Base-by-base conservation (phyloP, 1,140 invertebrate species). In the Drosophila melanica region DNA sequence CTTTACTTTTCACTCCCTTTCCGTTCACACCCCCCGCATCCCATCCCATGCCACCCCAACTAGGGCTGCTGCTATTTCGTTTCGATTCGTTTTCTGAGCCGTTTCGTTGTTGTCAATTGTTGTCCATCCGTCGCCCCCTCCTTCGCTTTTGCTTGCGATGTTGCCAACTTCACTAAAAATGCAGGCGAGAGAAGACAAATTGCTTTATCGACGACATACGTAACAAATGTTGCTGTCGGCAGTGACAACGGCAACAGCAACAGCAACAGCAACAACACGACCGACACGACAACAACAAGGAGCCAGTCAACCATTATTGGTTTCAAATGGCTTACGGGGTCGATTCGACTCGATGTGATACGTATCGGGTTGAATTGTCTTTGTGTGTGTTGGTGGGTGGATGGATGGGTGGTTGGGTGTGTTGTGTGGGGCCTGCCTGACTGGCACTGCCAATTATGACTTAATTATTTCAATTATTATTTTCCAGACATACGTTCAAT, bases 161-260 rank as follows among this genome's bases (percentile, higher is more conserved):
- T 63, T 67, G 71, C 47, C 58, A 64, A 60, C 57, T 79, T 60
- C 53, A 70, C 79, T 69, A 77, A 79, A 79, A 89, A 75, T 89
- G 84, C 84, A 90, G 80, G 84, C 84, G 67, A 74, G 84, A 89
- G 79, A 89, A 89, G 84, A 89, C 85, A 89, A 89, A 89, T 89
- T 89, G 84, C 84, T 89, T 89, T 89, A 89, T 89, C 84, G 85
- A 89, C 85, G 79, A 89, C 84, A 89, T 89, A 89, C 84, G 84
- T 87, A 87, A 87, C 84, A 87, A 87, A 87, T 87, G 84, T 87
- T 89, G 84, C 84, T 89, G 84, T 87, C 84, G 84, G 84, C 84
- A 89, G 64, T 89, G 84, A 87, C 84, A 87, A 87, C 84, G 75
- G 64, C 82, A 72, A 58, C 65, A 59, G 18, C 73, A 60, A 50